phyloP scores from a whole-genome alignment of 2,888 invertebrate species.

The Coremacera marginata region DNA sequence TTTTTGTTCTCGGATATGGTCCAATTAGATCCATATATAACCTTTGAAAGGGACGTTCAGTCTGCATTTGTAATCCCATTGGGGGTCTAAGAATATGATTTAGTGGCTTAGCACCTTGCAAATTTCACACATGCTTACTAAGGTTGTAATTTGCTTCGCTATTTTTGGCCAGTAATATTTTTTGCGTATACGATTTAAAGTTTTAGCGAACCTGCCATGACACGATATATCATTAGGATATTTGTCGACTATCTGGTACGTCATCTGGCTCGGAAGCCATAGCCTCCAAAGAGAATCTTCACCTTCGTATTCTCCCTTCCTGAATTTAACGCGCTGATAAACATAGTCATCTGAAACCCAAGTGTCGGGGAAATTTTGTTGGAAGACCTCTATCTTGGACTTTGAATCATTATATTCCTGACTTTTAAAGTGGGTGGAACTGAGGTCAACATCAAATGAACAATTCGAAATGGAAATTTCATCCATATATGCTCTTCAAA shows the following conservation, averaged over 20 bases:
- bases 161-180: constrained; percentile 44
- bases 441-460: neutral
- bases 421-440: neutral
- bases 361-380: constrained; percentile 3
- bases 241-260: neutral
- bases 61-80: too few species aligned
- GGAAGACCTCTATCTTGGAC: neutral
- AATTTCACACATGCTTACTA: constrained; percentile 24
- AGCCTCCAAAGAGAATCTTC: constrained; percentile 34
- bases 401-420: neutral
- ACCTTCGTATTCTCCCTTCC: constrained; percentile 17
- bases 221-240: constrained; percentile 24
- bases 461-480: neutral
- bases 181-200: constrained; percentile 21
- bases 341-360: constrained; percentile 19
- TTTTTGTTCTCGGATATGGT: constrained; percentile 38
- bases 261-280: constrained; percentile 31
- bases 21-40: constrained; percentile 41
- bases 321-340: constrained; percentile 21
- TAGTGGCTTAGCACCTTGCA: constrained; percentile 34
- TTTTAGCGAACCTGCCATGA: constrained; percentile 40
- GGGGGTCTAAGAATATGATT: constrained; percentile 28
- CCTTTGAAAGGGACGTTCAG: constrained; percentile 32
- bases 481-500: constrained; percentile 41
- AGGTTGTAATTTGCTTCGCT: constrained; percentile 24